Evolutionary conservation across 2,797 vertebrate genomes (phyloP).

Genomic region (Salarias fasciatus): DNA sequence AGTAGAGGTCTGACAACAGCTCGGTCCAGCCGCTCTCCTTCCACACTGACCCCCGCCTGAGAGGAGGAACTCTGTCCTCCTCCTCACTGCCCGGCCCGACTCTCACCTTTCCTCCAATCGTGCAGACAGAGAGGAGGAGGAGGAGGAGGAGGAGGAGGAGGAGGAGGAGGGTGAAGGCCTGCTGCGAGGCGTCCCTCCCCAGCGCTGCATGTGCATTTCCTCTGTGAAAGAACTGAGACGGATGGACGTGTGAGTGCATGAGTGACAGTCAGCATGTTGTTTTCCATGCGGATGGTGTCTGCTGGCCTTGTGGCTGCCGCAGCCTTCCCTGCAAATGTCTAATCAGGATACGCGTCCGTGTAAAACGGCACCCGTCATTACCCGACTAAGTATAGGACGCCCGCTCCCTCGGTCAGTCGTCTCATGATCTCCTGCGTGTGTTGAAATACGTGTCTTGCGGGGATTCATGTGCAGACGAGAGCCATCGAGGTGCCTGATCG

Average conservation of each 20-base stretch:
- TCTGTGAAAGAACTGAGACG: no score
- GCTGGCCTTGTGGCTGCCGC: conserved; percentile 62
- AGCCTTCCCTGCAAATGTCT: conserved; percentile 79
- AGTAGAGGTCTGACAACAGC: conserved; percentile 68
- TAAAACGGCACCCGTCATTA: conserved; percentile 79
- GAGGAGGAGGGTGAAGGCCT: not conserved
- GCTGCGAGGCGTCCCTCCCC: conserved; percentile 51
- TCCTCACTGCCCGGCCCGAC: no score
- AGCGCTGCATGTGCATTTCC: conserved; percentile 11
- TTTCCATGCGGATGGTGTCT: conserved; percentile 68
- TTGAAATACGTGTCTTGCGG: conserved; percentile 72
- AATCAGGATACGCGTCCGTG: conserved; percentile 80
- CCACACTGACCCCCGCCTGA: conserved; percentile 1
- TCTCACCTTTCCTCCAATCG: not conserved
- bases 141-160: no score
- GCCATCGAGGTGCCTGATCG: not conserved
- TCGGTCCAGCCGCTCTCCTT: conserved; percentile 7
- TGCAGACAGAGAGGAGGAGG: not conserved
- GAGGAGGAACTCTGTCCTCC: not conserved
- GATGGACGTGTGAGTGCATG: conserved; percentile 31
- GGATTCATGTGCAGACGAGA: conserved; percentile 56
- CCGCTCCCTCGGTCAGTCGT: conserved; percentile 56
- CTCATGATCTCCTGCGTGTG: conserved; percentile 69
- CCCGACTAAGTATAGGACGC: conserved; percentile 78
- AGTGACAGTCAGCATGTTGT: conserved; percentile 49